Conservation (phyloP, 1,140 invertebrate genomes). For the Ditylenchus dipsaci region DNA sequence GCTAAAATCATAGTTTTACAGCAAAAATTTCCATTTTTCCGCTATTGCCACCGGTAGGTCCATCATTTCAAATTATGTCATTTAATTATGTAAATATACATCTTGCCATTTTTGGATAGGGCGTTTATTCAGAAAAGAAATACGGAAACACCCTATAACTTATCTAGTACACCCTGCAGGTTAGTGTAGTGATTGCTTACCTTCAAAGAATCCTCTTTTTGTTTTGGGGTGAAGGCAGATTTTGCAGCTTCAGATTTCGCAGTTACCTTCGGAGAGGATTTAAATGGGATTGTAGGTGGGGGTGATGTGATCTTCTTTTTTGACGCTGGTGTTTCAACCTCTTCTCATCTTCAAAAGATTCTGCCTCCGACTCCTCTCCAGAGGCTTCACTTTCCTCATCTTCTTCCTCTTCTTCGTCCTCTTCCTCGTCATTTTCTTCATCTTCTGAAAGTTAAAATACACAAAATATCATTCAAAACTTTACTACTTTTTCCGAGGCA, state of each 20-base stretch:
- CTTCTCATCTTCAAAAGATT: slow-evolving; percentile 55
- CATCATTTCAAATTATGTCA: too few species aligned
- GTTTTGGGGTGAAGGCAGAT: not conserved
- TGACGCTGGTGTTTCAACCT: not conserved
- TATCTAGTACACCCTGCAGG: too few species aligned
- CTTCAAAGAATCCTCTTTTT: slow-evolving; percentile 4
- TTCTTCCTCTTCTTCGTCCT: slow-evolving; percentile 38
- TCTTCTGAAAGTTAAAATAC: slow-evolving; percentile 3
- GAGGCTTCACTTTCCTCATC: slow-evolving; percentile 15
- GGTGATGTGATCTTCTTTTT: not conserved
- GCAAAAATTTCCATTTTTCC: too few species aligned
- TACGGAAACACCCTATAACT: too few species aligned
- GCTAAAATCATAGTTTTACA: too few species aligned
- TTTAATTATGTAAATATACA: too few species aligned
- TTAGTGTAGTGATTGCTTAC: not conserved
- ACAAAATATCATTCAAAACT: too few species aligned
- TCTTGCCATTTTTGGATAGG: too few species aligned
- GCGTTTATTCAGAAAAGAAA: too few species aligned
- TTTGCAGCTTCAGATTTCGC: not conserved
- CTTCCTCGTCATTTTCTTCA: slow-evolving; percentile 36
- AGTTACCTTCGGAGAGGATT: not conserved
- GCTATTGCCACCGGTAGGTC: too few species aligned
- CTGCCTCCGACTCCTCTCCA: slow-evolving; percentile 24
- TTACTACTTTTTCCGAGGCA: too few species aligned
- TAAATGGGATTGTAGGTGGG: not conserved